phyloP scores from a whole-genome alignment of 1,140 invertebrate species.

The Ladona fulva region DNA sequence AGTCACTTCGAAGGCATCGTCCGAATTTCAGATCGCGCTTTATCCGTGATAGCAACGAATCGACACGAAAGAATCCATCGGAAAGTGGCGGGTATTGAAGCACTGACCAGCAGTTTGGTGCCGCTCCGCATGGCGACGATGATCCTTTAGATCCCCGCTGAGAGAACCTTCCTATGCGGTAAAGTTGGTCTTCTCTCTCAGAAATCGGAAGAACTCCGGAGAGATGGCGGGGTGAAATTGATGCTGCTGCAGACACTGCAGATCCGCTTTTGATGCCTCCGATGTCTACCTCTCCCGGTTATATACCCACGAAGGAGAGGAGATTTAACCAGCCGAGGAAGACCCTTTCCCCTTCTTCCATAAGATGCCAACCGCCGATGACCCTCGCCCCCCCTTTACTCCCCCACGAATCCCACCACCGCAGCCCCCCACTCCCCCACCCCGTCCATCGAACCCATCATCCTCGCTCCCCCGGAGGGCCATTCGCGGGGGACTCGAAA shows the following conservation, averaged over 20 bases:
- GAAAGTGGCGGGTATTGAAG: neutral
- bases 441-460: neutral
- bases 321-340: neutral
- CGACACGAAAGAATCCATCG: no score
- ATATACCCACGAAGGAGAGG: neutral
- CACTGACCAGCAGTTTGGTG: slow-evolving; percentile 7
- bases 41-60: no score
- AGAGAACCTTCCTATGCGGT: neutral
- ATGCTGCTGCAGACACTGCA: neutral
- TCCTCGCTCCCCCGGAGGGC: neutral
- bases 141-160: neutral
- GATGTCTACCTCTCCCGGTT: neutral
- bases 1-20: no score
- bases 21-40: no score
- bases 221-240: neutral
- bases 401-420: neutral
- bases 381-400: neutral
- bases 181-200: neutral
- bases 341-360: neutral
- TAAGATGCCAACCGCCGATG: neutral
- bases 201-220: neutral
- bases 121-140: neutral
- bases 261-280: neutral
- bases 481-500: neutral
- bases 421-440: neutral